Base-by-base conservation (phyloP, 2,113 vertebrate species). In the Naja naja region DNA sequence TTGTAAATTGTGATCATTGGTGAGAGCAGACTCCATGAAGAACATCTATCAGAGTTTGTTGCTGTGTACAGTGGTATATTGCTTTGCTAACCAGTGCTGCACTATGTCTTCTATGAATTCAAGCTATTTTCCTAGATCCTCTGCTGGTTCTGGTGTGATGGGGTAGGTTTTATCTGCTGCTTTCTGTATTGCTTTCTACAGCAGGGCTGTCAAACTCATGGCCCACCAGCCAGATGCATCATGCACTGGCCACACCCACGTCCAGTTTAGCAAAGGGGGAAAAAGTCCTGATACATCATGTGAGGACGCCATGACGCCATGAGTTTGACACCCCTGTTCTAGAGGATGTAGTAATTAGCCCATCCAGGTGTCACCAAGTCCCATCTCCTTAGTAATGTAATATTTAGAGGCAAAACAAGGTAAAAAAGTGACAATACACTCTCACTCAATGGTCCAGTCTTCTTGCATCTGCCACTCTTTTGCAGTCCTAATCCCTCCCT, bases 231-330 rank as follows among this genome's bases (percentile, higher is more conserved):
- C 8, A 3, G 23, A 58, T 58, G 23, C 8, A 1, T 58, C 55
- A 58, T 7, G 1, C 9, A 1, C 56, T 58, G 56, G 8, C 23
- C 23, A 58, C 6, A 22, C 22, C 56, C 8, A 58, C 2, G 2
- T 23, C 23, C 2, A 0, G 23, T 25, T 58, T 58, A 58, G 23
- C 56, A 58, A 58, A 58, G 56, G 56, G 56, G 56, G 1, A 8
- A 7, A 25, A 9, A 58, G 23, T 58, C 55, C 23, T 2, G 1
- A 58, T 58, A 58, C 0, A 8, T 25, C 56, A 10, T 5, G 8
- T 27, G 56, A 58, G 2, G 23, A 25, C 23, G 2, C 7, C 0
- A 0, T 58, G 56, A 58, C 2, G 1, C 25, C 1, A 0, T 8
- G 9, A 25, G 23, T 58, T 58, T 58, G 56, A 58, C 56, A 58